Base-by-base conservation (phyloP, 53 echinoderm and acorn worm genomes). In the Holothuria leucospilota region DNA sequence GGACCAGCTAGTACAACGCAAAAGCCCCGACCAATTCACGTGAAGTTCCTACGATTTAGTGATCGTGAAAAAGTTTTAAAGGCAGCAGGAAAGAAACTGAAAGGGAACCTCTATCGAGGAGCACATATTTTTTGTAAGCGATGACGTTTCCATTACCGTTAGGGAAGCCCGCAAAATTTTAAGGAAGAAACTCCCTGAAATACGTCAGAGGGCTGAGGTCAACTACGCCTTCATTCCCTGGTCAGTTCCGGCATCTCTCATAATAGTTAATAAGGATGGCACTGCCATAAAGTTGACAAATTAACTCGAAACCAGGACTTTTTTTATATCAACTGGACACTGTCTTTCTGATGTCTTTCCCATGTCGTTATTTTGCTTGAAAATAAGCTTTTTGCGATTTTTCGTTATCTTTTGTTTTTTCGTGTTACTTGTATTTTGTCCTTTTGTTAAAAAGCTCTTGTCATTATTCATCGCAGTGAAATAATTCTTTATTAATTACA, bases 21-120 rank as follows among this genome's bases (percentile, higher is more conserved):
- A 21, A 71, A 71, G 34, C 71, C 71, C 5, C 38, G 39, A 8
- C 71, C 71, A 71, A 38, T 71, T 39, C 41, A 71, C 34, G 39
- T 71, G 1, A 11, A 41, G 23, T 73, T n/a, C n/a, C n/a, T n/a
- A n/a, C 2, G 73, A 41, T 29, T n/a, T 20, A 29, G 2, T n/a
- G 73, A 72, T 72, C 73, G 73, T 15, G 73, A n/a, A 72, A 30
- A 30, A 23, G 42, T 38, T 18, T 20, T 34, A 5, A 34, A 39
- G 16, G 42, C 42, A 39, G 39, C 73, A 28, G n/a, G 30, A 39
- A n/a, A n/a, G n/a, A 72, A 72, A 41, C 18, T 72, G 73, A 72
- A 72, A 41, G 38, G 8, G 10, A 29, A 71, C 8, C 20, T 30
- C 8, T 34, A 73, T 40, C 74, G 14, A 11, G 67, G 67, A 30